Percentiles rank a stretch among this genome's conserved stretches.
Evolutionary conservation across 2,888 invertebrate genomes (phyloP).

Genomic region (Drosophila mimetica): DNA sequence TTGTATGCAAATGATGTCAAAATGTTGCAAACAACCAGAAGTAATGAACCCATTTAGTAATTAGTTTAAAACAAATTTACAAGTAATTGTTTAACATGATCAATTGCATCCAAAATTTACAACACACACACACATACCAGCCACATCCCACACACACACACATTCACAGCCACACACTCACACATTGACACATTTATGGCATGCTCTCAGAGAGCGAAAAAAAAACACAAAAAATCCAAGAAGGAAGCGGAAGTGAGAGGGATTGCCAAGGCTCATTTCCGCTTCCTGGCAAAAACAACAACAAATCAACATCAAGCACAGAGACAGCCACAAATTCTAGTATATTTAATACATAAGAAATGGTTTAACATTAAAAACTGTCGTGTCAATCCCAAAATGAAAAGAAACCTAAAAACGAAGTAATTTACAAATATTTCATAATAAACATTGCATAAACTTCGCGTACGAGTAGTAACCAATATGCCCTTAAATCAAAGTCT

Average conservation of each 20-base stretch:
- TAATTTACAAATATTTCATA: constrained; percentile 59
- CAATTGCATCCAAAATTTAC: constrained; percentile 50
- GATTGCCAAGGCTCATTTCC: constrained; percentile 25
- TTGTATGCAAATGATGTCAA: constrained; percentile 80
- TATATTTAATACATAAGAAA: constrained; percentile 45
- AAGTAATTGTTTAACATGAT: constrained; percentile 75
- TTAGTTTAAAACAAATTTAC: constrained; percentile 80
- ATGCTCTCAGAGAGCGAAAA: constrained; percentile 68
- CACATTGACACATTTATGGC: constrained; percentile 38
- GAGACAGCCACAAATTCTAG: constrained; percentile 44
- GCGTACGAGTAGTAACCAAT: constrained; percentile 62
- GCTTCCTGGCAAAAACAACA: constrained; percentile 24
- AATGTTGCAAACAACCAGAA: constrained; percentile 77
- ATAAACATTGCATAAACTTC: constrained; percentile 44
- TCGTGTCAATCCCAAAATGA: constrained; percentile 50
- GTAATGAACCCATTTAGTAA: constrained; percentile 71
- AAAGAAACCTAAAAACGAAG: constrained; percentile 52
- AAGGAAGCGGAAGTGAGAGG: constrained; percentile 36
- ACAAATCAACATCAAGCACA: constrained; percentile 11
- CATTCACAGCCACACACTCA: constrained; percentile 36
- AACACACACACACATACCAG: constrained; percentile 31
- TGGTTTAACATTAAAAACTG: constrained; percentile 31
- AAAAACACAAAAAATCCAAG: constrained; percentile 12
- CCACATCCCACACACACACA: constrained; percentile 33
- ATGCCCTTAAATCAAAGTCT: constrained; percentile 76